A percentile compares a stretch with the other conserved stretches of the same genome.
Evolutionary conservation across 1,140 invertebrate species (phyloP).

Genomic region (Ostrea edulis): DNA sequence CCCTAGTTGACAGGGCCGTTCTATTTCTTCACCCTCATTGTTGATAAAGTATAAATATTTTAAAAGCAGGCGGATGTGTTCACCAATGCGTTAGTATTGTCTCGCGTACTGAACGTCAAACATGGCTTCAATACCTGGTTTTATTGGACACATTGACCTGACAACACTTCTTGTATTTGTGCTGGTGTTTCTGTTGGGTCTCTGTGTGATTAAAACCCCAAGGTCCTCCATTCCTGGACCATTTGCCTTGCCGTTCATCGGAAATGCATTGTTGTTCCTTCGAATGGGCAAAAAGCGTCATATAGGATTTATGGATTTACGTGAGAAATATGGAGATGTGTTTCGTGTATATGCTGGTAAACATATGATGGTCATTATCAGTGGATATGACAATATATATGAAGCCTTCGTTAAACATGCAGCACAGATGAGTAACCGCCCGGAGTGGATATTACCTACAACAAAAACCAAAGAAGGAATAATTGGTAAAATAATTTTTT

Average conservation of each 20-base stretch:
- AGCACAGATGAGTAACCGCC: slow-evolving; percentile 54
- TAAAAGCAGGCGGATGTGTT: no score
- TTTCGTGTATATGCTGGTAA: slow-evolving; percentile 60
- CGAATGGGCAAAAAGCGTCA: neutral
- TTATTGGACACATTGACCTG: neutral
- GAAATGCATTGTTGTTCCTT: slow-evolving; percentile 49
- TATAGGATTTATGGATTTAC: slow-evolving; percentile 19
- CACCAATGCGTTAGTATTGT: no score
- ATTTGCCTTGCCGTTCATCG: slow-evolving; percentile 49
- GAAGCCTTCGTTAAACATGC: slow-evolving; percentile 61
- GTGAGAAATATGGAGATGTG: slow-evolving; percentile 57
- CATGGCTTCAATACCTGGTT: neutral
- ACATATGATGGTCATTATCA: slow-evolving; percentile 55
- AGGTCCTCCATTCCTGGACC: slow-evolving; percentile 52
- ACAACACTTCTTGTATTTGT: neutral
- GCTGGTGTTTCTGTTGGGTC: neutral
- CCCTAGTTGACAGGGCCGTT: no score
- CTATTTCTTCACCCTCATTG: no score
- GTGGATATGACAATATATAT: slow-evolving; percentile 59
- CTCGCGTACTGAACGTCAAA: no score
- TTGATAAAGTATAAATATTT: no score
- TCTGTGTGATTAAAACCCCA: neutral
- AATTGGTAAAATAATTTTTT: neutral
- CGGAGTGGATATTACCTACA: neutral
- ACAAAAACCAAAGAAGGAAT: neutral